Evolutionary conservation across 1,140 invertebrate species (phyloP), one percentile per base, ranked within the genome.

Genomic region (Mamestra configurata): DNA sequence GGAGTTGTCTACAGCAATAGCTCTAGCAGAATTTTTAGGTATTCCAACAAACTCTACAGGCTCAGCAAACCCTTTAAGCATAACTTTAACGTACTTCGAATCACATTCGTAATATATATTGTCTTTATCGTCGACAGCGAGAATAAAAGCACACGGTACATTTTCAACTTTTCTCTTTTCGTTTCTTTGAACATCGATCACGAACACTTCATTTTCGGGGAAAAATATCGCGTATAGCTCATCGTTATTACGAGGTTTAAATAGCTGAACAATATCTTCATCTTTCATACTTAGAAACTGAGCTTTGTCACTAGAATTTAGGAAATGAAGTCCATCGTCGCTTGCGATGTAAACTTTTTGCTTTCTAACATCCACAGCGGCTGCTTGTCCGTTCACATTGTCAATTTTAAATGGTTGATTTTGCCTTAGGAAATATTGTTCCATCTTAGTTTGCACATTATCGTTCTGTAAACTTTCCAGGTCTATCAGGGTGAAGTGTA

Each of bases 71-170:
- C 85, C 92, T 89, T 90, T 93, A 0, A 94, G 81, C 49, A 94
- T 70, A 49, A 95, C 88, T 71, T 93, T 94, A 7, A 95, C 89
- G 59, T 93, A 94, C 68, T 95, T 94, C 0, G 92, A 90, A 82
- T 95, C 92, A 46, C 93, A 94, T 86, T 95, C 92, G 15, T 92
- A 95, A 78, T 82, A 95, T 51, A 95, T 81, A 87, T 95, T 95
- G 2, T 88, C 89, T 0, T 90, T 79, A 6, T 78, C 76, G 73
- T 95, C 93, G 1, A 93, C 92, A 27, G 90, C 90, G 27, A 95
- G 10, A 27, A 94, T 90, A 37, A 86, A 93, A 7, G 92, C 92
- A 75, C 92, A 95, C 0, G 91, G 92, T 0, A 95, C 80, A 55
- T 90, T 78, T 20, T 92, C 90, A 1, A 95, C 53, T 77, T 84